phyloP scores from a whole-genome alignment of 2,888 invertebrate genomes.

The Spodoptera littoralis region DNA sequence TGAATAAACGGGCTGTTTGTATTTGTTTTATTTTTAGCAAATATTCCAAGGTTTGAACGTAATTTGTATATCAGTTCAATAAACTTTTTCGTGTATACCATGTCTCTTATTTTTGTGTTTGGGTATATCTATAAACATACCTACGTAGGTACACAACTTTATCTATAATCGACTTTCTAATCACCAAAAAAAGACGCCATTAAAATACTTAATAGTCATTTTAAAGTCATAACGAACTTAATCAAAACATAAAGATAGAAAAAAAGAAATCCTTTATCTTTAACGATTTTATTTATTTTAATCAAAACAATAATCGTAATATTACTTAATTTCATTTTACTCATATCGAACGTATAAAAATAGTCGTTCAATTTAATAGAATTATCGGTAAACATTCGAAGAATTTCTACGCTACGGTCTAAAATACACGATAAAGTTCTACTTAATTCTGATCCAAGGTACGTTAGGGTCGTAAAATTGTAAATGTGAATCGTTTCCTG shows the following conservation, averaged over 20 bases:
- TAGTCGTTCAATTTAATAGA: background rate
- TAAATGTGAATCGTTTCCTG: slow-evolving; percentile 52
- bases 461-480: slow-evolving; percentile 47
- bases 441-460: slow-evolving; percentile 44
- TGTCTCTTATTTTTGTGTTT: no score
- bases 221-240: no score
- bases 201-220: no score
- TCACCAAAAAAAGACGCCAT: no score
- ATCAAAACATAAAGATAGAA: no score
- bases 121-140: no score
- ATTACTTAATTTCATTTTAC: background rate
- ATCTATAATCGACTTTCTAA: no score
- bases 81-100: no score
- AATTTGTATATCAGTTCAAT: background rate
- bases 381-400: background rate
- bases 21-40: background rate
- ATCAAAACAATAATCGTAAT: no score
- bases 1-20: slow-evolving; percentile 1
- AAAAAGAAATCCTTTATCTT: no score
- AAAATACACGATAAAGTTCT: slow-evolving; percentile 41
- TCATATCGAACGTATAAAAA: background rate
- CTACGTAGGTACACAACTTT: no score
- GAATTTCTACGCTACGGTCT: slow-evolving; percentile 14
- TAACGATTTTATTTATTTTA: no score
- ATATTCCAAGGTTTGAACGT: background rate